Percentiles rank a stretch among this genome's conserved stretches.
phyloP scores from a whole-genome alignment of 2,113 vertebrate genomes.

The Heterotis niloticus region DNA sequence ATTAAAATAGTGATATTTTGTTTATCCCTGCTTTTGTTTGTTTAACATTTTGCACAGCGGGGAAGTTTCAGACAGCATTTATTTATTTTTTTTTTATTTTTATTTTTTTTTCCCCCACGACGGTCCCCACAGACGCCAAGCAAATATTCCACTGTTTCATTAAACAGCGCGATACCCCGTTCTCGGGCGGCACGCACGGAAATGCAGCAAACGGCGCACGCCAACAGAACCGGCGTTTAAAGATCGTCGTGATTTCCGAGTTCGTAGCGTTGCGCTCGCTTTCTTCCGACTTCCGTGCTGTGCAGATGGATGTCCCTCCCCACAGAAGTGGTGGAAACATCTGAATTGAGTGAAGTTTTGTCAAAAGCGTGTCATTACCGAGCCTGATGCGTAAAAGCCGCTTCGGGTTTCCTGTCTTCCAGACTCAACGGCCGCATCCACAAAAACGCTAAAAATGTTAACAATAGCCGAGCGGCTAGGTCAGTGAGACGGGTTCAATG shows the following conservation, averaged over 20 bases:
- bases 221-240: slow-evolving; percentile 68
- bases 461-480: slow-evolving; percentile 51
- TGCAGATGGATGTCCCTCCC: slow-evolving; percentile 49
- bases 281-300: slow-evolving; percentile 45
- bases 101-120: slow-evolving; percentile 77
- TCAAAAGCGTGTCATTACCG: slow-evolving; percentile 57
- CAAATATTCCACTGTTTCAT: slow-evolving; percentile 76
- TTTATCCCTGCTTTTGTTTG: slow-evolving; percentile 75
- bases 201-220: slow-evolving; percentile 60
- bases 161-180: slow-evolving; percentile 75
- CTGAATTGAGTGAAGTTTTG: slow-evolving; percentile 55
- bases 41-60: slow-evolving; percentile 76
- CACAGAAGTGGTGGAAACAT: slow-evolving; percentile 47
- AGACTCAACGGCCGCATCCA: slow-evolving; percentile 43
- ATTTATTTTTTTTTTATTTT: too few relatives aligned
- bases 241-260: slow-evolving; percentile 65
- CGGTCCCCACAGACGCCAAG: slow-evolving; percentile 74
- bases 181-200: slow-evolving; percentile 63
- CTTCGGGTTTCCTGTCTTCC: slow-evolving; percentile 45
- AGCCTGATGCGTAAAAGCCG: slow-evolving; percentile 51
- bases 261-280: slow-evolving; percentile 59
- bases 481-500: slow-evolving; percentile 53
- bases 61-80: slow-evolving; percentile 74
- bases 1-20: slow-evolving; percentile 77
- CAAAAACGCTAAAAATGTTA: slow-evolving; percentile 42